These are phyloP conservation scores for Tretioscincus oriximinensis DNA, from an alignment of 2,113 vertebrate species.

Conservation along the genomic window DNA sequence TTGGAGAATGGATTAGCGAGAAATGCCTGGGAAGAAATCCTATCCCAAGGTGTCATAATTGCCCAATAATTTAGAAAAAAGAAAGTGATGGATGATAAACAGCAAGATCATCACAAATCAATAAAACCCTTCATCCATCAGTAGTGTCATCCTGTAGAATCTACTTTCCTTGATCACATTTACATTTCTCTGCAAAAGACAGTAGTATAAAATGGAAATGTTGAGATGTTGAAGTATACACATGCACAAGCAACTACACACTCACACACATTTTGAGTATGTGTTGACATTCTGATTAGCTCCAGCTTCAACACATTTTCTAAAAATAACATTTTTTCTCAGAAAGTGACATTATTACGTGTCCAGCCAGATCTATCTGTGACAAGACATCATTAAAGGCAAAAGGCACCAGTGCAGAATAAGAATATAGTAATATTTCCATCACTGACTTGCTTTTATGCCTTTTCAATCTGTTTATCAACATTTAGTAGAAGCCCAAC, in stretches of 20 bases:
- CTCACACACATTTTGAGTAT: neutral
- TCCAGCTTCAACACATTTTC: neutral
- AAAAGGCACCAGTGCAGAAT: neutral
- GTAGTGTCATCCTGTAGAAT: neutral
- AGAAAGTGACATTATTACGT: neutral
- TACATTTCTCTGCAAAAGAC: neutral
- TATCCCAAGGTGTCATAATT: neutral
- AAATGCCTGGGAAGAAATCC: neutral
- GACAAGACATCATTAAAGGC: neutral
- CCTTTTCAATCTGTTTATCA: neutral
- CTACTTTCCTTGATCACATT: neutral
- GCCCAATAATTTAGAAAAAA: neutral
- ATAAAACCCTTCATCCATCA: constrained; percentile 25
- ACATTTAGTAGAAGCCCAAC: neutral
- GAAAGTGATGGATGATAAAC: constrained; percentile 14
- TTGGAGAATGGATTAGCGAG: neutral
- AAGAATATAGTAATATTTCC: neutral
- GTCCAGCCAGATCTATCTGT: neutral
- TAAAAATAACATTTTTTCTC: neutral
- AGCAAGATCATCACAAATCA: constrained; percentile 3
- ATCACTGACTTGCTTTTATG: neutral
- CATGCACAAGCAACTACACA: too few species aligned
- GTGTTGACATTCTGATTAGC: neutral
- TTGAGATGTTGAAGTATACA: neutral
- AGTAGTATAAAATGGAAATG: too few species aligned